A percentile compares a stretch with the other conserved stretches of the same genome.
These are phyloP conservation scores for Orius insidiosus DNA, from an alignment of 1,140 invertebrate genomes.

Conservation along the genomic window DNA sequence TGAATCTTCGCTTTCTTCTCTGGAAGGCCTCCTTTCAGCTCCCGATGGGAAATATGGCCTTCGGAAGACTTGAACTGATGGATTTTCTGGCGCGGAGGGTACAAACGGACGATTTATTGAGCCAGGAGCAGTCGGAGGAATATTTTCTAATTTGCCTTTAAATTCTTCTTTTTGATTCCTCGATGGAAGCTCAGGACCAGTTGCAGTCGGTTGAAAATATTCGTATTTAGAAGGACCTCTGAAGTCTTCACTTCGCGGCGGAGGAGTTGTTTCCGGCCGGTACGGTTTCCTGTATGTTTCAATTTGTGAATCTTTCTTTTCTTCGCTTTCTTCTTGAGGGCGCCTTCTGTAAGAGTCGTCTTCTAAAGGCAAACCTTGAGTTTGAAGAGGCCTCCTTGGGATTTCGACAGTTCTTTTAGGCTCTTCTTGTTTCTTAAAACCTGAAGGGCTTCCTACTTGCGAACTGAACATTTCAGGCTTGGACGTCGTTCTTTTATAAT, in stretches of 20 bases:
- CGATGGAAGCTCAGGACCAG: slow-evolving; percentile 4
- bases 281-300: background rate
- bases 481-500: slow-evolving; percentile 1
- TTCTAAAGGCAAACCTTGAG: background rate
- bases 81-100: too few relatives aligned
- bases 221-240: slow-evolving; percentile 6
- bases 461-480: slow-evolving; percentile 11
- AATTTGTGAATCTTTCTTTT: background rate
- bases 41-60: background rate
- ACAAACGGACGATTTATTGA: too few relatives aligned
- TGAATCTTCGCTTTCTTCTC: background rate
- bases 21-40: background rate
- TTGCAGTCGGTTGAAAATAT: background rate
- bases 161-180: slow-evolving; percentile 1
- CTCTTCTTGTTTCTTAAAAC: slow-evolving; percentile 10
- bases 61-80: background rate
- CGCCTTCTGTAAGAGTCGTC: background rate
- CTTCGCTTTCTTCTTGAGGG: background rate
- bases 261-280: background rate
- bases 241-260: background rate
- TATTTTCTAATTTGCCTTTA: background rate
- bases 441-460: slow-evolving; percentile 4
- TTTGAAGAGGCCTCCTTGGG: background rate
- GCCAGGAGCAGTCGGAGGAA: background rate
- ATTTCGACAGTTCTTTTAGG: background rate